Conservation (phyloP, 2,797 vertebrate genomes). For the Cossypha niveicapilla region DNA sequence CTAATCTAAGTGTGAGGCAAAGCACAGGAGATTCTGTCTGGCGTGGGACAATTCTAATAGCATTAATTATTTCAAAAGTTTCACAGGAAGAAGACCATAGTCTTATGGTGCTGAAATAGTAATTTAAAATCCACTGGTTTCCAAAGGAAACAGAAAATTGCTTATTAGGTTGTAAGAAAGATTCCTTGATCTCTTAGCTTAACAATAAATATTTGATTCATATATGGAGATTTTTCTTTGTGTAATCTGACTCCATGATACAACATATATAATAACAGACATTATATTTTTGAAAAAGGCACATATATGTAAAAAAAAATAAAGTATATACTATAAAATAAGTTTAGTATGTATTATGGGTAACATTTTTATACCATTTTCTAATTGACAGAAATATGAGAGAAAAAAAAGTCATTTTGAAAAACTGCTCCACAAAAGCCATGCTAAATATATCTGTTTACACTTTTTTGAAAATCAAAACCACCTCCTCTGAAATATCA, state of each 20-base stretch:
- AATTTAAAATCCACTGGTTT: background rate
- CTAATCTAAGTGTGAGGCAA: background rate
- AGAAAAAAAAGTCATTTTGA: background rate
- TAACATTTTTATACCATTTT: background rate
- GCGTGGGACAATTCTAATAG: background rate
- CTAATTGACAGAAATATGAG: background rate
- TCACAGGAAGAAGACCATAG: background rate
- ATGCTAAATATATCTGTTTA: background rate
- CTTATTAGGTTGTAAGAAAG: background rate
- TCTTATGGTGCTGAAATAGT: background rate
- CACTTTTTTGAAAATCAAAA: background rate
- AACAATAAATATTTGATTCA: background rate
- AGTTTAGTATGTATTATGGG: background rate
- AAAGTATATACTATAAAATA: background rate
- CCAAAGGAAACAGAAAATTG: background rate
- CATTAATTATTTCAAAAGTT: background rate
- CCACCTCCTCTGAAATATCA: background rate
- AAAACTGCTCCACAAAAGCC: background rate
- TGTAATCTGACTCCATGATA: background rate
- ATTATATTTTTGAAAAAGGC: background rate
- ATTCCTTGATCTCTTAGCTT: background rate
- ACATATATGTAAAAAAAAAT: background rate
- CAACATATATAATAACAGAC: background rate
- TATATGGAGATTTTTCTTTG: background rate
- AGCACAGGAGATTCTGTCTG: background rate